Conservation (phyloP, 2,113 vertebrate genomes). For the Labeo catla region DNA sequence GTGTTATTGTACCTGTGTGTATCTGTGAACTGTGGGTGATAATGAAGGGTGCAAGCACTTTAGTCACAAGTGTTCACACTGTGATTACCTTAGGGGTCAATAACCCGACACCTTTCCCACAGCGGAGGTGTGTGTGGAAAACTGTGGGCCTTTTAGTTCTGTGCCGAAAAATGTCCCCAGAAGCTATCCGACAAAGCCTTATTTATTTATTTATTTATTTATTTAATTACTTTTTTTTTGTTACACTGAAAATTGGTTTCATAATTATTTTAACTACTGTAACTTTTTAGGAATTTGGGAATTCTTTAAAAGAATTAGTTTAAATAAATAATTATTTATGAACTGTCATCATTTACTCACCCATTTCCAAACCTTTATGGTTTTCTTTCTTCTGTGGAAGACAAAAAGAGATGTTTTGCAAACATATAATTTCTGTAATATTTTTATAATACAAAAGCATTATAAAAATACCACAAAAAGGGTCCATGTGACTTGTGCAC, state of each 20-base stretch:
- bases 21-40: slow-evolving; percentile 24
- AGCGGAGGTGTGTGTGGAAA: not conserved
- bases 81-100: slow-evolving; percentile 36
- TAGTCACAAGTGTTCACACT: slow-evolving; percentile 38
- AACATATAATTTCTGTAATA: not conserved
- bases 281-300: no score
- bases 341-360: not conserved
- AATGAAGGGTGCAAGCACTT: slow-evolving; percentile 35
- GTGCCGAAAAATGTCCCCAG: not conserved
- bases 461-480: not conserved
- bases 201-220: no score
- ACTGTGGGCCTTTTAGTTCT: not conserved
- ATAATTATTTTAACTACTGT: not conserved
- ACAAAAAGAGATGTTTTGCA: not conserved
- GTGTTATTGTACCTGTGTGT: slow-evolving; percentile 18
- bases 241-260: no score
- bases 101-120: slow-evolving; percentile 29
- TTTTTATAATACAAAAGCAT: not conserved
- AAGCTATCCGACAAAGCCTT: not conserved
- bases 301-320: not conserved
- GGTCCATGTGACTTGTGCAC: not conserved
- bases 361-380: not conserved
- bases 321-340: not conserved
- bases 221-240: no score
- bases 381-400: not conserved